Evolutionary conservation across 2,888 invertebrate species (phyloP).

Genomic region (Mycalesis mineus): DNA sequence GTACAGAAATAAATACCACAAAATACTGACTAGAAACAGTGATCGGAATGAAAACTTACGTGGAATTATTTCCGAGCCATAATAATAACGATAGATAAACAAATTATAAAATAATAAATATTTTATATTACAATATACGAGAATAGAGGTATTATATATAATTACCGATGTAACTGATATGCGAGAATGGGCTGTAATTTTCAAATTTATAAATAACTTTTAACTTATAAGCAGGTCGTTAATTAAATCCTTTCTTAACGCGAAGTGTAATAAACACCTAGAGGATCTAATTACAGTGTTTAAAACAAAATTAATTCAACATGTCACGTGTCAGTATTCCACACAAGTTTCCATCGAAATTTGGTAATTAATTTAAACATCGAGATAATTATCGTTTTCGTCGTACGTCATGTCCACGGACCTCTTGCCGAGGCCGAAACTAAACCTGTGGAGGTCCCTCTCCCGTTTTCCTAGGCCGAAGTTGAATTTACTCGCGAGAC

Average conservation of each 20-base stretch:
- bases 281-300: conserved; percentile 40
- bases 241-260: no score
- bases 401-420: conserved; percentile 49
- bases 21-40: conserved; percentile 14
- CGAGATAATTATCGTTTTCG: conserved; percentile 52
- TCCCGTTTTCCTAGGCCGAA: conserved; percentile 78
- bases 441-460: conserved; percentile 70
- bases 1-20: conserved; percentile 11
- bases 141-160: neutral
- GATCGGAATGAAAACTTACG: conserved; percentile 27
- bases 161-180: no score
- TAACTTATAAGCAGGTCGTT: no score
- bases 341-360: conserved; percentile 29
- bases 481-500: conserved; percentile 72
- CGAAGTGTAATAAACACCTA: conserved; percentile 15
- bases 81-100: neutral
- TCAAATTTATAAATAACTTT: neutral
- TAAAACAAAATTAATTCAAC: neutral
- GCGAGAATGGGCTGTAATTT: neutral
- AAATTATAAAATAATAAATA: neutral
- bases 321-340: conserved; percentile 17
- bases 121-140: neutral
- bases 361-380: conserved; percentile 47
- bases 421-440: conserved; percentile 78
- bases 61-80: conserved; percentile 16